Percentiles rank a stretch among this genome's conserved stretches.
phyloP scores from a whole-genome alignment of 2,113 vertebrate species.

The Pluvialis apricaria region DNA sequence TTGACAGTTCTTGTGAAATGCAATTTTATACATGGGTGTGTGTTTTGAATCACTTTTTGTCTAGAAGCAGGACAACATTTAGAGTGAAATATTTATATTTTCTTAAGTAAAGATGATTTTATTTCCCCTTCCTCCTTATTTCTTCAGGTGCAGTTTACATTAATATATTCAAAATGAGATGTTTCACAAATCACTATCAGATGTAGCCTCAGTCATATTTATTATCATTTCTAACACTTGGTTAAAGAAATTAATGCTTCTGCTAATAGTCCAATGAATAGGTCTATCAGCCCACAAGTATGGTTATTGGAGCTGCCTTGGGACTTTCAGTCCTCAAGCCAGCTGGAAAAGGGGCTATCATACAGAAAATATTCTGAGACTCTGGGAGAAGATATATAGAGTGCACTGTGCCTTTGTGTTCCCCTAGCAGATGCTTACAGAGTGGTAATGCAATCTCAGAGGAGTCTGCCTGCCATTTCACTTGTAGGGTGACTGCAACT shows the following conservation, averaged over 20 bases:
- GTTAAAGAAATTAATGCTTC: neutral
- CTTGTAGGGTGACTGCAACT: neutral
- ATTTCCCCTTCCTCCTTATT: neutral
- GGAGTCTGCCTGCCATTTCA: conserved; percentile 23
- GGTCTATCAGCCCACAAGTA: neutral
- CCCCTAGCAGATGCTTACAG: conserved; percentile 41
- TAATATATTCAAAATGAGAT: neutral
- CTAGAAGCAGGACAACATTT: neutral
- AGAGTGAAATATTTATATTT: neutral
- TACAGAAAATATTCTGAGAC: conserved; percentile 40
- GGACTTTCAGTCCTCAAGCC: neutral
- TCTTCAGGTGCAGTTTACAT: neutral
- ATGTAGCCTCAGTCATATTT: neutral
- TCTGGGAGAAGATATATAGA: conserved; percentile 33
- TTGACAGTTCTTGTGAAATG: neutral
- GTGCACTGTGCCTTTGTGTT: neutral
- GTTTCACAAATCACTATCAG: neutral
- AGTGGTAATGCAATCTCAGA: neutral
- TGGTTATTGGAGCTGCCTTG: neutral
- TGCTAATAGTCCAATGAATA: neutral
- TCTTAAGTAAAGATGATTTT: neutral
- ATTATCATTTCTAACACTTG: neutral
- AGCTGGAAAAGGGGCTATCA: conserved; percentile 34
- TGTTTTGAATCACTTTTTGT: neutral
- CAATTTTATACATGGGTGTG: neutral